Evolutionary conservation across 1,140 invertebrate species (phyloP).

Genomic region (Drosophila repletoides): DNA sequence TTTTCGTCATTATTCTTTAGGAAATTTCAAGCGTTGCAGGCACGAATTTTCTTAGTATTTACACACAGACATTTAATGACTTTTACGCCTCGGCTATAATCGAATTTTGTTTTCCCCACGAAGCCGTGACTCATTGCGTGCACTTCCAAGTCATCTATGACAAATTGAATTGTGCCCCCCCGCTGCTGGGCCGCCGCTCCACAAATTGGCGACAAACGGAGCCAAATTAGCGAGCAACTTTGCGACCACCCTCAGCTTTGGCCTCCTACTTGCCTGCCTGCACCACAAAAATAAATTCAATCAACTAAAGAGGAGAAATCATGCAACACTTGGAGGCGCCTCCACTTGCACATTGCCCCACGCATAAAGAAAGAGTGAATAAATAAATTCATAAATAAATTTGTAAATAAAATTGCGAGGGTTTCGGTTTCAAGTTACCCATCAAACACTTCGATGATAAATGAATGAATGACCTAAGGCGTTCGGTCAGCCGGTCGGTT

Average conservation of each 20-base stretch:
- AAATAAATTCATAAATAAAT: no score
- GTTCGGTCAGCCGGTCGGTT: no score
- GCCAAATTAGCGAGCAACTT: slow-evolving; percentile 55
- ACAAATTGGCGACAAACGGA: slow-evolving; percentile 14
- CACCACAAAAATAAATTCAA: slow-evolving; percentile 66
- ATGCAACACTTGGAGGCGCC: no score
- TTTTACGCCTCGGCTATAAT: slow-evolving; percentile 33
- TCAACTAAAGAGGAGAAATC: slow-evolving; percentile 25
- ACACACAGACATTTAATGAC: neutral
- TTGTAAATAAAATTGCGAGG: no score
- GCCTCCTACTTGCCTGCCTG: slow-evolving; percentile 57
- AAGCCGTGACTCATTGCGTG: slow-evolving; percentile 51
- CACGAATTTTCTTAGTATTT: neutral
- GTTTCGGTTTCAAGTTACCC: no score
- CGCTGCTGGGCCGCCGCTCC: slow-evolving; percentile 24
- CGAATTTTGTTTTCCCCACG: slow-evolving; percentile 51
- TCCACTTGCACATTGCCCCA: no score
- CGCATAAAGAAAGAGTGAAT: no score
- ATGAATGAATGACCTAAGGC: slow-evolving; percentile 23
- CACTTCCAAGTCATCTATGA: slow-evolving; percentile 57
- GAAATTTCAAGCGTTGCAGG: no score
- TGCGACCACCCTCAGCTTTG: slow-evolving; percentile 55
- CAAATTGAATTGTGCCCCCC: slow-evolving; percentile 37
- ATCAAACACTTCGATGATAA: no score
- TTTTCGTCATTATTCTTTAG: no score